These are phyloP conservation scores for Prunella fulvescens DNA, from an alignment of 2,113 vertebrate species.

Conservation along the genomic window DNA sequence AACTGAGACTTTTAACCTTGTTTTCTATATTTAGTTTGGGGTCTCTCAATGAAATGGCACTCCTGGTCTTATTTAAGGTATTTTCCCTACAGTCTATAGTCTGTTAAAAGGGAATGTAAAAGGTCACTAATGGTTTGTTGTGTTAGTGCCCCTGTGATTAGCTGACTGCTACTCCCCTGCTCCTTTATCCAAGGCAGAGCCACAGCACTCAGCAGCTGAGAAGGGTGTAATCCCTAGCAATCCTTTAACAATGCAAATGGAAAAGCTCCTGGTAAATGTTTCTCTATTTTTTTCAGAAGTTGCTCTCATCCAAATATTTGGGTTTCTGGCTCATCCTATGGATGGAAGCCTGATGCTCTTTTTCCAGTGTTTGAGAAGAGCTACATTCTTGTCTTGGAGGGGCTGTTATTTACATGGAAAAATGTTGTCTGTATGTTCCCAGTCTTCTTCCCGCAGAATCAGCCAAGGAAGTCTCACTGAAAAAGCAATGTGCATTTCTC, in stretches of 20 bases:
- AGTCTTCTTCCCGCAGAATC: neutral
- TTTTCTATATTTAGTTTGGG: neutral
- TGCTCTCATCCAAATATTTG: neutral
- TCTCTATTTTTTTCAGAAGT: neutral
- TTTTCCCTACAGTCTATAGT: neutral
- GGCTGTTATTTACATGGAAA: neutral
- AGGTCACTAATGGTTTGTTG: neutral
- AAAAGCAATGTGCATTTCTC: neutral
- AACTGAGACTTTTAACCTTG: neutral
- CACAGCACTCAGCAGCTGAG: neutral
- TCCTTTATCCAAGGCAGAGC: neutral
- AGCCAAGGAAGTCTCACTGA: neutral
- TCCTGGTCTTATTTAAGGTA: neutral
- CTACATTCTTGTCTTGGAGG: neutral
- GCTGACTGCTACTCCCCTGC: neutral
- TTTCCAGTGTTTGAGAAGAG: neutral
- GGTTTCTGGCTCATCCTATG: slow-evolving; percentile 10
- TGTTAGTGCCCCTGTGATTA: neutral
- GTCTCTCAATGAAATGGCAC: neutral
- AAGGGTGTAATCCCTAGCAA: neutral
- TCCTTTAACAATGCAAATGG: neutral
- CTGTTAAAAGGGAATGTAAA: neutral
- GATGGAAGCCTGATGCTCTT: neutral
- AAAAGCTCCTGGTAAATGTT: neutral
- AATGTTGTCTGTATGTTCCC: neutral